These are phyloP conservation scores for Emydocephalus ijimae DNA, from an alignment of 2,113 vertebrate species.

Conservation along the genomic window DNA sequence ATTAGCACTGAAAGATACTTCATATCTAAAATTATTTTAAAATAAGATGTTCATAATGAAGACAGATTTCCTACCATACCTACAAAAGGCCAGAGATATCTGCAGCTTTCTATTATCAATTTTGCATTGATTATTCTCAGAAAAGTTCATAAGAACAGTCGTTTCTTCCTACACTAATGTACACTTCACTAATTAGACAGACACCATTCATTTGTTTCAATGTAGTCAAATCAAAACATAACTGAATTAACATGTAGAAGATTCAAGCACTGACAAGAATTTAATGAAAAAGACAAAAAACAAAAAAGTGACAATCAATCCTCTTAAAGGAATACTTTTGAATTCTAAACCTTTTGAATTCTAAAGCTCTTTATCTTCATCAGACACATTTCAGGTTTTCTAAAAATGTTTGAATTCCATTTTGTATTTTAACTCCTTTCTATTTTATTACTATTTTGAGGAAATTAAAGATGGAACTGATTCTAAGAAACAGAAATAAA, in stretches of 20 bases:
- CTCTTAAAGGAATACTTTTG: not conserved
- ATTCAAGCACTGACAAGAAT: not conserved
- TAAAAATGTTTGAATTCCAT: not conserved
- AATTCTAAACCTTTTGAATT: not conserved
- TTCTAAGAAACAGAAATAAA: not conserved
- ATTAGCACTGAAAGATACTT: not conserved
- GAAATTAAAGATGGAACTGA: not conserved
- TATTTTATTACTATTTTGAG: not conserved
- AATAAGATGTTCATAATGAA: not conserved
- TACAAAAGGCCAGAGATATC: not conserved
- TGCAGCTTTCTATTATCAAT: not conserved
- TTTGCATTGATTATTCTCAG: not conserved
- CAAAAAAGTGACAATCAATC: not conserved
- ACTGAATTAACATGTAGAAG: not conserved
- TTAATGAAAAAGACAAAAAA: not conserved
- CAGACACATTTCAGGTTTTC: slow-evolving; percentile 11
- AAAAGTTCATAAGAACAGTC: not conserved
- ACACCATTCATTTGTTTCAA: not conserved
- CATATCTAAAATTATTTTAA: not conserved
- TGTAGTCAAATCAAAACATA: not conserved
- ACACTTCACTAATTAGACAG: not conserved
- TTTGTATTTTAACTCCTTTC: slow-evolving; percentile 2
- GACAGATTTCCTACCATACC: not conserved
- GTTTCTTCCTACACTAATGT: not conserved
- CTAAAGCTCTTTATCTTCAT: not conserved